phyloP scores from a whole-genome alignment of 2,888 invertebrate genomes.

The Rhimphoctona megacephalus region DNA sequence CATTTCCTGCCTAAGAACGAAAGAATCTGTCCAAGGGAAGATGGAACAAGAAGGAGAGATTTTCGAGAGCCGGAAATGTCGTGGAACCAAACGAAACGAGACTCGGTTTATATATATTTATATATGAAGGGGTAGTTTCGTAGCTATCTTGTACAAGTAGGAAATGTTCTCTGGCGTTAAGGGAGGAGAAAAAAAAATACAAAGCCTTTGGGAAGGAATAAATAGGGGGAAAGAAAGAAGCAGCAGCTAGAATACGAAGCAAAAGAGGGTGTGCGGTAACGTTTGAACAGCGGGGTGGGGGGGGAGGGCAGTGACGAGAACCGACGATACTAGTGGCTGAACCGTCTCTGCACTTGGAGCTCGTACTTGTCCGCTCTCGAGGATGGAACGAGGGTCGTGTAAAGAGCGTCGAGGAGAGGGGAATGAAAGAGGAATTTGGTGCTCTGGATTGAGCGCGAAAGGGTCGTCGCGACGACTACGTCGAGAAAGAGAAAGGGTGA shows the following conservation, averaged over 20 bases:
- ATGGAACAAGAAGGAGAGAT: constrained; percentile 32
- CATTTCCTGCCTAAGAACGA: constrained; percentile 30
- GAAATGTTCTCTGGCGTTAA: constrained; percentile 55
- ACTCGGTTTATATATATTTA: constrained; percentile 25
- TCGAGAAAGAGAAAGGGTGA: constrained; percentile 40
- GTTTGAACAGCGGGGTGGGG: constrained; percentile 20
- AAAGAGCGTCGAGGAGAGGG: constrained; percentile 21
- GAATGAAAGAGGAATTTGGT: constrained; percentile 66
- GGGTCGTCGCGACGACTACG: constrained; percentile 52
- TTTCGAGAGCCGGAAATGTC: constrained; percentile 48
- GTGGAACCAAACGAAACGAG: constrained; percentile 51
- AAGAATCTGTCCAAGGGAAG: constrained; percentile 25
- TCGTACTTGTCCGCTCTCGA: constrained; percentile 69
- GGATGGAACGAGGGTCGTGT: constrained; percentile 55
- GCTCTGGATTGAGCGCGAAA: constrained; percentile 55
- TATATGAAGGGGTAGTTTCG: neutral
- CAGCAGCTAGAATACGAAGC: constrained; percentile 20
- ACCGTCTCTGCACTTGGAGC: constrained; percentile 62
- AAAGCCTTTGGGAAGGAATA: neutral
- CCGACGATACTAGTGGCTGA: constrained; percentile 47
- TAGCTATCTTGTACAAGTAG: constrained; percentile 22
- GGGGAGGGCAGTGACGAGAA: neutral
- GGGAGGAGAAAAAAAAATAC: constrained; percentile 18
- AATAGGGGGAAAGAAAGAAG: constrained; percentile 14
- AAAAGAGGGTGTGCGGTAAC: constrained; percentile 36